Evolutionary conservation across 2,888 invertebrate genomes (phyloP), one percentile per base, ranked within the genome.

Genomic region (Polymixis lichenea): DNA sequence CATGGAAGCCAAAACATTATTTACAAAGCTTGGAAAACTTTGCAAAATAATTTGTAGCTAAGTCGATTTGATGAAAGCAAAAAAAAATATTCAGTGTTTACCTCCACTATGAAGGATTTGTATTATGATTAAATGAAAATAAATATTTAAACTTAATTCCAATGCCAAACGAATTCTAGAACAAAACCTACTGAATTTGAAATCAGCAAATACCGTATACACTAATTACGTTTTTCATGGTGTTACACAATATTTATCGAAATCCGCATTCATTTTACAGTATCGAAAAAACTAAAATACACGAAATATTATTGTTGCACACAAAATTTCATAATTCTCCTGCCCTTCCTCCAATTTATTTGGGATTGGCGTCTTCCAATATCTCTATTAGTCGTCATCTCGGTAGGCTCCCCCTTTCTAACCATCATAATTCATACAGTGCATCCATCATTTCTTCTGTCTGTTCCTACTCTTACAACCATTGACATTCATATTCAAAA

Each of bases 201-300:
- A n/a, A n/a, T n/a, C n/a, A n/a, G n/a, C n/a, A n/a, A n/a, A n/a
- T n/a, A n/a, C n/a, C n/a, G n/a, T n/a, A n/a, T n/a, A n/a, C n/a
- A n/a, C n/a, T n/a, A n/a, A n/a, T n/a, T n/a, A n/a, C n/a, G n/a
- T n/a, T n/a, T n/a, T n/a, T n/a, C n/a, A n/a, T n/a, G n/a, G n/a
- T n/a, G n/a, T n/a, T n/a, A n/a, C n/a, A 43, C 7, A 51, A 51
- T 64, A 64, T n/a, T 22, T 19, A 15, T 38, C 13, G 6, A 49
- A 49, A 56, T 46, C 25, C 22, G 22, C 53, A n/a, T 25, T 25
- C 7, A 74, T 55, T 74, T n/a, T n/a, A n/a, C n/a, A n/a, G n/a
- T n/a, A n/a, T n/a, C n/a, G n/a, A n/a, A 72, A 74, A 61, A 6
- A n/a, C 5, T n/a, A 51, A 28, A 61, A 53, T 6, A 53, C 3